Base-by-base conservation (phyloP, 2,797 vertebrate genomes). In the Schizopygopsis pylzovi region DNA sequence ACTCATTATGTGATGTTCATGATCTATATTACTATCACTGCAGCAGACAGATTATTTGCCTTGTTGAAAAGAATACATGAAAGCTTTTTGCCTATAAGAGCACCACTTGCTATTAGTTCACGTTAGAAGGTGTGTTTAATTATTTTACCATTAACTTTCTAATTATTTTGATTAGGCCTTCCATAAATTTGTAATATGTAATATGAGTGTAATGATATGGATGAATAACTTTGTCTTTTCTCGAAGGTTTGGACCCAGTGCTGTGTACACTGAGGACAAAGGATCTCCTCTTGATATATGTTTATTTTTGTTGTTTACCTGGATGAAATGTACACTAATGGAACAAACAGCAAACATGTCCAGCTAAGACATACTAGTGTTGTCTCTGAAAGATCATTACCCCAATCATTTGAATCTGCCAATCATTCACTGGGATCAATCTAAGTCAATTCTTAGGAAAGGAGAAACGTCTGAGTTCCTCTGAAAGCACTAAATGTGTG, bases 401-500 rank as follows among this genome's bases (percentile, higher is more conserved):
- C 20, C 33, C 20, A 52, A 25, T 81, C 39, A 81, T 49, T 65
- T n/a, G 79, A 12, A 37, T 52, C 59, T 61, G 37, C 52, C 79
- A 22, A 12, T 87, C 77, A 73, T 47, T n/a, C 49, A 13, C 16
- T 37, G 70, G 61, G 84, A 63, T 25, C 67, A 12, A 47, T 13
- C 59, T 6, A 18, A 10, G 45, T 18, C 11, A 47, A 9, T 11
- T 22, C 16, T 61, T 28, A 13, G 49, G 63, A 81, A 77, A 75
- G 47, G 28, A 75, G 54, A 63, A 67, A 5, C 18, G 4, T 76
- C 59, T 85, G 61, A 83, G 80, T 85, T 45, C 37, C 22, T 56
- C n/a, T 88, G 22, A 39, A 54, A 72, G 43, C 25, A 79, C 25
- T 88, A 56, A 39, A 81, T 76, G 78, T 41, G 56, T 77, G 59